Conservation (phyloP, 2,113 vertebrate species). For the Maccullochella peelii region DNA sequence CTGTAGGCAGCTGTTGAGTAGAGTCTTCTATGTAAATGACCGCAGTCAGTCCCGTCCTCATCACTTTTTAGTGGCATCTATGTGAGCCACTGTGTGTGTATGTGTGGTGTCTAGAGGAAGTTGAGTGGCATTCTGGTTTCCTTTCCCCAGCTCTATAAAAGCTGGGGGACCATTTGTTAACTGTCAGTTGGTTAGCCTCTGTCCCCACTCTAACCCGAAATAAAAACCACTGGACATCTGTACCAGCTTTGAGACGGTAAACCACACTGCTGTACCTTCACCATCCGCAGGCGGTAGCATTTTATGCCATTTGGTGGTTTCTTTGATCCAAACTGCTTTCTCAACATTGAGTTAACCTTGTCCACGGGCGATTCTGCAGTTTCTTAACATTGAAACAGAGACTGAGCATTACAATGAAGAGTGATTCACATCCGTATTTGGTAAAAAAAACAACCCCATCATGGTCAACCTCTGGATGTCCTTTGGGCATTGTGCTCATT, state of each 20-base stretch:
- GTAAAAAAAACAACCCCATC: not conserved
- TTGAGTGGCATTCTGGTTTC: conserved; percentile 67
- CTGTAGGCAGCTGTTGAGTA: conserved; percentile 26
- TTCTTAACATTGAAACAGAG: conserved; percentile 35
- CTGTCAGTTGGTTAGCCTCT: conserved; percentile 66
- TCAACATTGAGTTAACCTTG: conserved; percentile 39
- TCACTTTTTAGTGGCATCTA: conserved; percentile 51
- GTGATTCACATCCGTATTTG: conserved; percentile 48
- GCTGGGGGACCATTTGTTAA: conserved; percentile 66
- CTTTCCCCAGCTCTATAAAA: conserved; percentile 68
- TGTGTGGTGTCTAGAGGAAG: conserved; percentile 60
- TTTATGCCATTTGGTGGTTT: conserved; percentile 46
- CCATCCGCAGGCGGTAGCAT: conserved; percentile 35
- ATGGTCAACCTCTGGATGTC: conserved; percentile 9
- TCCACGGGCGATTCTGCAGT: conserved; percentile 17
- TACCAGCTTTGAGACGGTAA: conserved; percentile 60
- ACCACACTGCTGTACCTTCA: conserved; percentile 43
- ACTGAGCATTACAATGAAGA: conserved; percentile 26
- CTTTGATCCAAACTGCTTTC: conserved; percentile 64
- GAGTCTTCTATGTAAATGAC: conserved; percentile 60
- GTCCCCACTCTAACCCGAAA: conserved; percentile 68
- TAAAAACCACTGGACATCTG: conserved; percentile 70
- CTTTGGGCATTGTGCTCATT: conserved; percentile 37
- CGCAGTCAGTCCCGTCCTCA: conserved; percentile 40
- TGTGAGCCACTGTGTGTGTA: conserved; percentile 16